Base-by-base conservation (phyloP, 2,797 vertebrate genomes). In the Babyrousa celebensis region DNA sequence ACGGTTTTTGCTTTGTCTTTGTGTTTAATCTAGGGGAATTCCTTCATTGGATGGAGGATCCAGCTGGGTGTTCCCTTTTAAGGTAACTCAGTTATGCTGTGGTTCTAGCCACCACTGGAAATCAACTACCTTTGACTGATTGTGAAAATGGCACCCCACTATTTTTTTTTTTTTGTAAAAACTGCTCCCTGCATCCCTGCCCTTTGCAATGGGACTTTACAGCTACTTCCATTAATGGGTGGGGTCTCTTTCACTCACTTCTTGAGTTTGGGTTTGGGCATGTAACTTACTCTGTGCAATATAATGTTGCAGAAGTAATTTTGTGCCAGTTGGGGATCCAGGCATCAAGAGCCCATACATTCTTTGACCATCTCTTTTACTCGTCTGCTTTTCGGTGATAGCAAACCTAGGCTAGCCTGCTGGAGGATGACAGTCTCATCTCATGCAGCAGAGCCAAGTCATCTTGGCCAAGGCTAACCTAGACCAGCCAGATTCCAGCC, bases 1-100 rank as follows among this genome's bases (percentile, higher is more conserved):
- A 74, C n/a, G 23, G 17, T 62, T 25, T 71, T 5, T 68, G 52
- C 70, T 85, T 12, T 63, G 63, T 65, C 29, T 88, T 21, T 74
- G 32, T 83, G 65, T 94, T 91, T 89, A 72, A 88, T 79, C 72
- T 72, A 52, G 74, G 60, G 70, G 48, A 90, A 91, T 96, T 95
- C 89, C 94, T 94, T 48, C 60, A 77, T 1, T 80, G 43, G 5
- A 21, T 86, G 25, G 29, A 36, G 17, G 12, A 77, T 86, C 90
- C 3, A 4, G 12, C 10, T 91, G n/a, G 11, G 23, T 96, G 23
- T 85, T 94, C 71, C 82, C 79, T 96, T 89, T 94, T 48, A 95
- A 94, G 75, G 48, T 93, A 86, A 90, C 43, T 79, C 85, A 83
- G 12, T 82, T 62, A 25, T 48, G 48, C 25, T 79, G 23, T 74